Percentiles rank a stretch among this genome's conserved stretches.
Conservation (phyloP, 2,888 invertebrate genomes). For the Athalia circularis region DNA sequence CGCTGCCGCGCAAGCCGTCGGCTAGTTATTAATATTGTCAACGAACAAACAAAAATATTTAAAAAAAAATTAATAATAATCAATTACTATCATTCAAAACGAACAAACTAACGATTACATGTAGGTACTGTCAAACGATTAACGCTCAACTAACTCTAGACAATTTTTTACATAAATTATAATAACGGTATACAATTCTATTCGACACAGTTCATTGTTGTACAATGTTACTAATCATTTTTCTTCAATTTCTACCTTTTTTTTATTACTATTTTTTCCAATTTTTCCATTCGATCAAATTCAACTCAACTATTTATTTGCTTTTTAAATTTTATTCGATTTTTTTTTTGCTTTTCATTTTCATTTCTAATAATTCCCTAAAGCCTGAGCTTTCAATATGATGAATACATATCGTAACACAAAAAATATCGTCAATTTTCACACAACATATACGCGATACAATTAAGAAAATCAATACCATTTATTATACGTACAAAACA, state of each 20-base stretch:
- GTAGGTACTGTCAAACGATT: constrained; percentile 26
- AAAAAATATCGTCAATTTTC: no score
- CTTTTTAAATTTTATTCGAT: constrained; percentile 8
- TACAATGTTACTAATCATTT: constrained; percentile 4
- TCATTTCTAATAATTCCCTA: constrained; percentile 27
- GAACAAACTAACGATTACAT: constrained; percentile 40
- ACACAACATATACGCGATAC: no score
- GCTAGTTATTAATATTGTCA: constrained; percentile 30
- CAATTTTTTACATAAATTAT: constrained; percentile 9
- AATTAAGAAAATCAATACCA: no score
- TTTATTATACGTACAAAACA: no score
- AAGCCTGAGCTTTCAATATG: not conserved
- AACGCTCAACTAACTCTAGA: constrained; percentile 18
- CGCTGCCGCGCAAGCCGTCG: constrained; percentile 54
- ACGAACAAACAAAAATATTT: not conserved
- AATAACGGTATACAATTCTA: not conserved
- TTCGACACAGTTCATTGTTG: constrained; percentile 25
- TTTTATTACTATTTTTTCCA: constrained; percentile 31
- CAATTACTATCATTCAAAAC: constrained; percentile 14
- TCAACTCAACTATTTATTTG: not conserved
- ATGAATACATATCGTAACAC: not conserved
- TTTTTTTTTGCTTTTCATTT: constrained; percentile 37
- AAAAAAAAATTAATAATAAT: constrained; percentile 10
- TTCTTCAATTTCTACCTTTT: not conserved
- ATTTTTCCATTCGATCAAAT: constrained; percentile 3